phyloP scores from a whole-genome alignment of 2,888 invertebrate genomes.

The Agriopis leucophaearia region DNA sequence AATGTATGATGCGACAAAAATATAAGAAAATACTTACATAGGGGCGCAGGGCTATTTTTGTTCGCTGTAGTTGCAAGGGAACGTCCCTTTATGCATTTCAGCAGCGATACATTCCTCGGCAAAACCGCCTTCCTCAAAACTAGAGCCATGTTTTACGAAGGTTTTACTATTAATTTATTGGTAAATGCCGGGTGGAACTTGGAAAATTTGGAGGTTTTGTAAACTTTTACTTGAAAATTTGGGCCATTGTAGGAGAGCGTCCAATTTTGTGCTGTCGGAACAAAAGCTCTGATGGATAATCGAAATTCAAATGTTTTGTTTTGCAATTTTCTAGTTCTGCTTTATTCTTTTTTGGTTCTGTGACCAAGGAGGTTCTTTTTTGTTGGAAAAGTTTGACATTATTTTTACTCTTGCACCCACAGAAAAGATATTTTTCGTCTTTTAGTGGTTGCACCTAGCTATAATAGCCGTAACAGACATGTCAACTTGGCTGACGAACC shows the following conservation, averaged over 20 bases:
- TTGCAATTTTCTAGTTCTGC: conserved; percentile 51
- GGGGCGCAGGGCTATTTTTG: conserved; percentile 60
- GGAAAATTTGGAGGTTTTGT: conserved; percentile 55
- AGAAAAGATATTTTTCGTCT: no score
- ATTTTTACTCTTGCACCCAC: not conserved
- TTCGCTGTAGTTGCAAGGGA: conserved; percentile 62
- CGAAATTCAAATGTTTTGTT: conserved; percentile 57
- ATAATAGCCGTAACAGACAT: no score
- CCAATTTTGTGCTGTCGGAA: conserved; percentile 57
- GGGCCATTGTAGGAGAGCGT: conserved; percentile 66
- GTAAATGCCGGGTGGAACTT: conserved; percentile 49
- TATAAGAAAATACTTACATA: conserved; percentile 62
- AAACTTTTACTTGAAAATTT: conserved; percentile 71
- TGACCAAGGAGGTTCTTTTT: conserved; percentile 27
- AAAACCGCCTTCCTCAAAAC: conserved; percentile 72
- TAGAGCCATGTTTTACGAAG: conserved; percentile 68
- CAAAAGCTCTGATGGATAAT: conserved; percentile 57
- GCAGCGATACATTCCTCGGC: conserved; percentile 67
- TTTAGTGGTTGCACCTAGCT: no score
- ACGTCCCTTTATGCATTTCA: conserved; percentile 73
- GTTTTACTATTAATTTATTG: conserved; percentile 28
- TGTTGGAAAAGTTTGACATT: conserved; percentile 2
- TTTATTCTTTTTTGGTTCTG: conserved; percentile 32
- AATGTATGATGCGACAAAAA: not conserved
- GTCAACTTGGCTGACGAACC: no score